Evolutionary conservation across 1,140 invertebrate genomes (phyloP), one percentile per base, ranked within the genome.

Genomic region (Musca vetustissima): DNA sequence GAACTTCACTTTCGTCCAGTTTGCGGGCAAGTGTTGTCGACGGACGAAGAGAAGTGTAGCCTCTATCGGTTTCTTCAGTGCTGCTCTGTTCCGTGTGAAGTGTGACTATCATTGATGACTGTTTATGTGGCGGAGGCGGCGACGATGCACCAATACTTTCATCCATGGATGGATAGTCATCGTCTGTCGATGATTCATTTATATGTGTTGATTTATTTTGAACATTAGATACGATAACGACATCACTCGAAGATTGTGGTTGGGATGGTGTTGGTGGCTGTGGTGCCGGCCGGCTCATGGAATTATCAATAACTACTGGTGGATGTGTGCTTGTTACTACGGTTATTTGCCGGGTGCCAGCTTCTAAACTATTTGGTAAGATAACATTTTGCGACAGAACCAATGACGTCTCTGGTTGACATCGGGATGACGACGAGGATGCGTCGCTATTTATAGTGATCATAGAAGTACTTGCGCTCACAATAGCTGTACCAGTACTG

Each of bases 251-350:
- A 8, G 11, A 43, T 43, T 43, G 81, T 13, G 67, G 49, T 15
- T 57, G 53, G 4, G 3, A 4, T 55, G 19, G 55, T 43, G 36
- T 43, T 13, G 36, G 36, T 43, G 36, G 36, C 36, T 43, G 36
- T 6, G 61, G 43, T 64, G 59, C 28, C 15, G 48, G 70, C 17
- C 19, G 67, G 57, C 8, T 25, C 25, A 67, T 70, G 1, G 79
- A 71, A 73, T 85, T 86, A 67, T 90, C 89, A 49, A 88, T 86
- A 13, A 93, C 84, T 2, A 92, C 89, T 7, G 92, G 91, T 53
- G 92, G 92, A 84, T 93, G 92, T 3, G 86, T 88, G 25, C 91
- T 93, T 11, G 91, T 93, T 57, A 93, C 92, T 4, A 93, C 91
- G 1, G 91, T 93, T 21, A 93, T 90, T 73, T 91, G 90, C 70